Evolutionary conservation across 2,888 invertebrate genomes (phyloP), one percentile per base, ranked within the genome.

Genomic region (Tetropium fuscum): DNA sequence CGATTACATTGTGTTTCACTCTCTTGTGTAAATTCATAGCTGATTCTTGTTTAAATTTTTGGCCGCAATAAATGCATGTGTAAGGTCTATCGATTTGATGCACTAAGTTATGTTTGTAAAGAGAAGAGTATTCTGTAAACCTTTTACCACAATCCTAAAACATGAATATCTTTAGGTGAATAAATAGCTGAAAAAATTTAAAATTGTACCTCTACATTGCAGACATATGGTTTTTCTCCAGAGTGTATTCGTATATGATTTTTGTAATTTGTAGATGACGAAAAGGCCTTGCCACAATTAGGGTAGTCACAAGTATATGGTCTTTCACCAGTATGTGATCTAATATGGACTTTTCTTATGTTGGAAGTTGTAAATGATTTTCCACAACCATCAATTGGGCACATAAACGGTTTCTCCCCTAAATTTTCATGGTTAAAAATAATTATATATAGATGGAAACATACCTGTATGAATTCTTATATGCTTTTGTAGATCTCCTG

Each of bases 91-190:
- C 81, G 48, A 86, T 85, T 16, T 87, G 86, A 75, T 90, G 89
- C 27, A 85, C 87, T 27, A 85, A 82, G 69, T 87, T 86, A 75
- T 89, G 89, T 73, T 89, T 89, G 76, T 88, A 88, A 11, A 89
- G 82, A 68, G 88, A 88, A 45, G 89, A 89, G 75, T 89, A 90
- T 75, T 90, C 90, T 0, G 89, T 89, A 71, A 90, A 90, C 41
- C 87, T 80, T 73, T 87, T 87, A 15, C 85, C 85, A 76, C 89
- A 90, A 43, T 85, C 87, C 80, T 83, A 65, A 53, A 76, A 74
- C 48, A 27, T 10, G 38, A 41, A 32, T 10, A n/a, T n/a, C n/a
- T n/a, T n/a, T n/a, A n/a, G n/a, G n/a, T n/a, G n/a, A n/a, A n/a
- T n/a, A n/a, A n/a, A n/a, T n/a, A n/a, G n/a, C n/a, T n/a, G n/a